Evolutionary conservation across 2,888 invertebrate species (phyloP), one percentile per base, ranked within the genome.

Genomic region (Melolontha melolontha): DNA sequence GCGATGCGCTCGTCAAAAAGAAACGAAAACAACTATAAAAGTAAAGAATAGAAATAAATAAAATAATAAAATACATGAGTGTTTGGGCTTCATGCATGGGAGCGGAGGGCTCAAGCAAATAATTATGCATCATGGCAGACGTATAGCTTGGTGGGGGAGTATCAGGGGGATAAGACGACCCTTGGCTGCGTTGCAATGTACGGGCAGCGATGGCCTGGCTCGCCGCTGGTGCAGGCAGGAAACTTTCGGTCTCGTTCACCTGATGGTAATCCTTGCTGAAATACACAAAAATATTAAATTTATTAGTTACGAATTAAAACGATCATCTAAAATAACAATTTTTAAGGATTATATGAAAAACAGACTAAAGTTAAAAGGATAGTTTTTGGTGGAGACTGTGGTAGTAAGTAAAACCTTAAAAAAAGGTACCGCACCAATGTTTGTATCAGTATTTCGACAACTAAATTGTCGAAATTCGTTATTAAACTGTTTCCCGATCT

Each of bases 161-260:
- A 77, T 82, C 83, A 76, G 86, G 84, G 83, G 85, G 85, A 84
- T 87, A 88, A 85, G 88, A 88, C 88, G 88, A 89, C 89, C 89
- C 89, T 89, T 89, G 87, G 90, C 90, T 86, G 86, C 90, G 82
- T 79, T 84, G 88, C 79, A 88, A 84, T 78, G 88, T 88, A 80
- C 88, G 83, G 66, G 88, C 88, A 73, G 88, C 88, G 75, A 87
- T 88, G 74, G 88, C 88, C 79, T 88, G 88, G 70, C 84, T 88
- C 82, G 78, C 87, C 73, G 87, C 84, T 74, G 87, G 82, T 73
- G 88, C 83, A 57, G 92, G 91, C 76, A 93, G 86, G 85, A 92
- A 92, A 70, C 92, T 92, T 73, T 92, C 94, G 71, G 93, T 92
- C 81, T 95, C 95, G 82, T 94, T 95, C 74, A 92, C 91, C 81